A percentile compares a stretch with the other conserved stretches of the same genome.
These are phyloP conservation scores for Cataglyphis altisquamis DNA, from an alignment of 2,888 invertebrate species.

Conservation along the genomic window DNA sequence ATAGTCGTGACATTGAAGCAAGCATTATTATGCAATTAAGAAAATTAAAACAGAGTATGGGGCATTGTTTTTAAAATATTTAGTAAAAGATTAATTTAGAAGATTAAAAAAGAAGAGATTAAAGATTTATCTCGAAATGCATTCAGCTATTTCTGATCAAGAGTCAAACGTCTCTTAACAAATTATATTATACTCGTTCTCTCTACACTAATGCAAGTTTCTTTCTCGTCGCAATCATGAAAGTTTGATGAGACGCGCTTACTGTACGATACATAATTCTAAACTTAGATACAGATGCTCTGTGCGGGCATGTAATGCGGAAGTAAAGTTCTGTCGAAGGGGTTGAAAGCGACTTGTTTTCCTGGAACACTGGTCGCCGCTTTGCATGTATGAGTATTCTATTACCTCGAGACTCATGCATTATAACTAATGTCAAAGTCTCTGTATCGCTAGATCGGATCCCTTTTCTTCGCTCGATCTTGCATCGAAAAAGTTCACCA, in stretches of 20 bases:
- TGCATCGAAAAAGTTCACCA: slow-evolving; percentile 20
- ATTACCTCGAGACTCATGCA: slow-evolving; percentile 64
- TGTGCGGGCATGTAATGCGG: slow-evolving; percentile 59
- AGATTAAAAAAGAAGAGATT: neutral
- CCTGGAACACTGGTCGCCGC: slow-evolving; percentile 46
- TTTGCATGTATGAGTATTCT: slow-evolving; percentile 66
- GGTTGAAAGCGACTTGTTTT: slow-evolving; percentile 60
- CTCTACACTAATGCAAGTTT: neutral
- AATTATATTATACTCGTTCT: neutral
- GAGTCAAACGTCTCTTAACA: neutral
- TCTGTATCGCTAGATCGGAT: slow-evolving; percentile 61
- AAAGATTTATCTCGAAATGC: neutral
- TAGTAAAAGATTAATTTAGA: neutral
- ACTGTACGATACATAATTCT: neutral
- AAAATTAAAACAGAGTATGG: slow-evolving; percentile 24
- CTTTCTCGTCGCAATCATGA: slow-evolving; percentile 1
- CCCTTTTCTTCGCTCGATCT: slow-evolving; percentile 37
- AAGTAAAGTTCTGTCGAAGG: slow-evolving; percentile 68
- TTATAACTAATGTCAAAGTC: slow-evolving; percentile 63
- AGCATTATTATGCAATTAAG: slow-evolving; percentile 45
- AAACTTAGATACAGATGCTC: slow-evolving; percentile 29
- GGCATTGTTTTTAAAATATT: neutral
- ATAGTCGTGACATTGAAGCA: slow-evolving; percentile 8
- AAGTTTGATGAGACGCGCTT: slow-evolving; percentile 29
- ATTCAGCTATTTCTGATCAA: neutral